Conservation (phyloP, 2,113 vertebrate species). For the Calyptomena viridis region DNA sequence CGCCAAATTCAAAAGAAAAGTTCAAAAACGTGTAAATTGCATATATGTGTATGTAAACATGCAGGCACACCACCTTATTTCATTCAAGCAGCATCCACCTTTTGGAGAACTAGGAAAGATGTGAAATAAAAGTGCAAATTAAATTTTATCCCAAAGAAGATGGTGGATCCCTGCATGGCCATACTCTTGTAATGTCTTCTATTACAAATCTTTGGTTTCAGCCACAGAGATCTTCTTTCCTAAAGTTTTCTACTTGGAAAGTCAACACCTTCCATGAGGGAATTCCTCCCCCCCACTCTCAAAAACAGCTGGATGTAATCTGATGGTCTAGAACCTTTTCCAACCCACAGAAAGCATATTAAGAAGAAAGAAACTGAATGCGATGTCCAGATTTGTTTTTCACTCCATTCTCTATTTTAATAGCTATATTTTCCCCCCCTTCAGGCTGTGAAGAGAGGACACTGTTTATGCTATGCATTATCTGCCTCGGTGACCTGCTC, state of each 20-base stretch:
- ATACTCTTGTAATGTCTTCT: neutral
- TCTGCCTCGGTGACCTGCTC: neutral
- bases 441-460: neutral
- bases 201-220: neutral
- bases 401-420: neutral
- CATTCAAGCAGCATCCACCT: neutral
- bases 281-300: neutral
- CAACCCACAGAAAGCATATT: neutral
- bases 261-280: neutral
- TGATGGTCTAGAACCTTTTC: neutral
- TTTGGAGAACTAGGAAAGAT: neutral
- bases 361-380: neutral
- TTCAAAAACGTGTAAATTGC: neutral
- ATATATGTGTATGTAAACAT: rapidly evolving
- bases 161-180: neutral
- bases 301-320: neutral
- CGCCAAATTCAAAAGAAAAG: neutral
- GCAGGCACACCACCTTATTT: neutral
- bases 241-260: neutral
- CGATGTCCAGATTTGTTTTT: neutral
- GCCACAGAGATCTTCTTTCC: neutral
- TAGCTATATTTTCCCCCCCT: neutral
- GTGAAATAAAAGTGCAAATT: neutral
- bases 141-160: neutral
- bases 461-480: neutral